Evolutionary conservation across 2,797 vertebrate genomes (phyloP).

Genomic region (Schizopygopsis malacanthus): DNA sequence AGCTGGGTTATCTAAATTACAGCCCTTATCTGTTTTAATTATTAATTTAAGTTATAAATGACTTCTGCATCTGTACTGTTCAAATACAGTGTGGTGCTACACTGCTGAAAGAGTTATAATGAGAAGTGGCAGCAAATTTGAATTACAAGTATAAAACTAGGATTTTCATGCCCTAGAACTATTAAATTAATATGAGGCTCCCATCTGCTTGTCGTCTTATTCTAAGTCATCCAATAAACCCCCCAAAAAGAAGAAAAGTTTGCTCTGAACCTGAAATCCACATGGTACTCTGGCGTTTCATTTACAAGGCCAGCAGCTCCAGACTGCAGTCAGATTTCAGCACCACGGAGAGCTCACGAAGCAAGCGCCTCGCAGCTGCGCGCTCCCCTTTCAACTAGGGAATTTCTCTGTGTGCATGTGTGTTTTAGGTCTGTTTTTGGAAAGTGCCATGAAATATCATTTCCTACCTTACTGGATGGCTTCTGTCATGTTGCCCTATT

Average conservation of each 20-base stretch:
- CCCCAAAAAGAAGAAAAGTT: slow-evolving; percentile 2
- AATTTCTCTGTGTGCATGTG: slow-evolving; percentile 1
- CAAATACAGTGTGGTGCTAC: background rate
- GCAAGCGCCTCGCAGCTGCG: slow-evolving; percentile 19
- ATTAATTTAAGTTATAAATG: slow-evolving; percentile 56
- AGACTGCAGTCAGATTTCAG: slow-evolving; percentile 51
- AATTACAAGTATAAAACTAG: background rate
- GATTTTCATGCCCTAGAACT: slow-evolving; percentile 4
- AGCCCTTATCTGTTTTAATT: slow-evolving; percentile 58
- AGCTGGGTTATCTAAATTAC: slow-evolving; percentile 60
- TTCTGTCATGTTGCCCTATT: slow-evolving; percentile 23
- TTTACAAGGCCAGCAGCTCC: background rate
- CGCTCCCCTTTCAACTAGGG: background rate
- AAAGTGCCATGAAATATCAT: slow-evolving; percentile 32
- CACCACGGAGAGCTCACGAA: slow-evolving; percentile 55
- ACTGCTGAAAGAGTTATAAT: slow-evolving; percentile 13
- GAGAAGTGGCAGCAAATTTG: slow-evolving; percentile 7
- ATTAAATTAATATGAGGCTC: slow-evolving; percentile 2
- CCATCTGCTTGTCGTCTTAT: slow-evolving; percentile 7
- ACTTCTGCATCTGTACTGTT: slow-evolving; percentile 41
- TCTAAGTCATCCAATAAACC: background rate
- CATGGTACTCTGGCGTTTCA: slow-evolving; percentile 9
- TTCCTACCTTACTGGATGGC: slow-evolving; percentile 15
- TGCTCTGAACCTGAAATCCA: slow-evolving; percentile 35
- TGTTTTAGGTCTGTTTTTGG: slow-evolving; percentile 18